Evolutionary conservation across 2,888 invertebrate species (phyloP).

Genomic region (Entomobrya multifasciata): DNA sequence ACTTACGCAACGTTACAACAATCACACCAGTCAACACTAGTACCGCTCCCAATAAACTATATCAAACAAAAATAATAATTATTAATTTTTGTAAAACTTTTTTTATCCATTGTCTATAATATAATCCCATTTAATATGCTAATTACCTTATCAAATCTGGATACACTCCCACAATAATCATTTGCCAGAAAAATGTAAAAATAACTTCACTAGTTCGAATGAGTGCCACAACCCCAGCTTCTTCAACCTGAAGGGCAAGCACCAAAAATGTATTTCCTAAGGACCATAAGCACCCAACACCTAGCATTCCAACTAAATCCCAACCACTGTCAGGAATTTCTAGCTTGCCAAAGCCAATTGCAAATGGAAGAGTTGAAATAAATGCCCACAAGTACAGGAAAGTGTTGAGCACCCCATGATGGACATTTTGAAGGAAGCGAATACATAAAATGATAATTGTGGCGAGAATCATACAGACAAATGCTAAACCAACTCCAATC

Average conservation of each 20-base stretch:
- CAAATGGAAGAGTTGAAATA: slow-evolving; percentile 26
- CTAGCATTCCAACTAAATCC: slow-evolving; percentile 59
- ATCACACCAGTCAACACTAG: slow-evolving; percentile 68
- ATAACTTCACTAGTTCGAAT: slow-evolving; percentile 94
- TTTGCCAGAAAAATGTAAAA: slow-evolving; percentile 94
- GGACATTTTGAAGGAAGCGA: slow-evolving; percentile 64
- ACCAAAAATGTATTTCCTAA: slow-evolving; percentile 90
- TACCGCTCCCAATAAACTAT: slow-evolving; percentile 61
- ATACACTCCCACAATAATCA: slow-evolving; percentile 63
- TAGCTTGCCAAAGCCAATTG: slow-evolving; percentile 35
- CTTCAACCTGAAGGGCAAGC: slow-evolving; percentile 93
- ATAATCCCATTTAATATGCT: not conserved
- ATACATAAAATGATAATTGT: slow-evolving; percentile 59
- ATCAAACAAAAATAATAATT: not conserved
- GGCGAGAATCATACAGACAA: slow-evolving; percentile 58
- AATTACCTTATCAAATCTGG: slow-evolving; percentile 73
- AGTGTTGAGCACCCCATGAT: slow-evolving; percentile 66
- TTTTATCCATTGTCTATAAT: not conserved
- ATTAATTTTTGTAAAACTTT: too few species aligned
- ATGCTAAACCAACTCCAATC: slow-evolving; percentile 61
- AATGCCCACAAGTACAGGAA: slow-evolving; percentile 62
- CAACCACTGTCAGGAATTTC: slow-evolving; percentile 17
- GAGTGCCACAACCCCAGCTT: slow-evolving; percentile 94
- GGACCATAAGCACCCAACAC: slow-evolving; percentile 64
- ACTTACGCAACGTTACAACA: slow-evolving; percentile 64